These are phyloP conservation scores for Euphonia xanthogaster DNA, from an alignment of 2,797 vertebrate genomes.

Conservation along the genomic window DNA sequence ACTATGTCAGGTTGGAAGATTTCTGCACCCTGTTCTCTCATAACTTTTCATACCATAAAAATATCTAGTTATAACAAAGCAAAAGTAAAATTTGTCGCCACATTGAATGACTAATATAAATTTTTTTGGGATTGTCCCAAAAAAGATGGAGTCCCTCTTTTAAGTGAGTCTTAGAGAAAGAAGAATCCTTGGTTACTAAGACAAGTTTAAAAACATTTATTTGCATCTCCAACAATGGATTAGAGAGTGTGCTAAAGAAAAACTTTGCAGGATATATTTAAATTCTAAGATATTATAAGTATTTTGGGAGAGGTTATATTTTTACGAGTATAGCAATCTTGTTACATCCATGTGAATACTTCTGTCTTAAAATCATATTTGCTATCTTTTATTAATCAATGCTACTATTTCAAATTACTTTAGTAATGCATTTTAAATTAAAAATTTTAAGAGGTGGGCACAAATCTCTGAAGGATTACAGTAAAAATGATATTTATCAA, in stretches of 20 bases:
- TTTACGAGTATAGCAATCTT: not conserved
- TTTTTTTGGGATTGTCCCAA: not conserved
- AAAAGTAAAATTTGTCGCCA: not conserved
- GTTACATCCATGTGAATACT: not conserved
- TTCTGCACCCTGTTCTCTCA: not conserved
- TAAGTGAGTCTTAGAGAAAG: not conserved
- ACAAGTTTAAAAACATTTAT: not conserved
- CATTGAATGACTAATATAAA: not conserved
- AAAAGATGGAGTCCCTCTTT: not conserved
- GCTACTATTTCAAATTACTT: not conserved
- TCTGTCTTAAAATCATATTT: not conserved
- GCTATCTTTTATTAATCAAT: not conserved
- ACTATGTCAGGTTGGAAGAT: not conserved
- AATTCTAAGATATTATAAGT: not conserved
- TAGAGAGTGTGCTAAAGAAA: not conserved
- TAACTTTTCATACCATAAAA: not conserved
- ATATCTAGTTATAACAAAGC: not conserved
- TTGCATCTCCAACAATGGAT: not conserved
- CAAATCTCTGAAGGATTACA: not conserved
- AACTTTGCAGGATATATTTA: not conserved
- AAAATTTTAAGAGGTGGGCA: not conserved
- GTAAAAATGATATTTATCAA: not conserved
- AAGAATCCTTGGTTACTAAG: not conserved
- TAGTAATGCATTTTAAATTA: not conserved
- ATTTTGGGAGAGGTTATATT: not conserved